Percentiles rank a stretch among this genome's conserved stretches.
Conservation (phyloP, 2,888 invertebrate species). For the Syritta pipiens region DNA sequence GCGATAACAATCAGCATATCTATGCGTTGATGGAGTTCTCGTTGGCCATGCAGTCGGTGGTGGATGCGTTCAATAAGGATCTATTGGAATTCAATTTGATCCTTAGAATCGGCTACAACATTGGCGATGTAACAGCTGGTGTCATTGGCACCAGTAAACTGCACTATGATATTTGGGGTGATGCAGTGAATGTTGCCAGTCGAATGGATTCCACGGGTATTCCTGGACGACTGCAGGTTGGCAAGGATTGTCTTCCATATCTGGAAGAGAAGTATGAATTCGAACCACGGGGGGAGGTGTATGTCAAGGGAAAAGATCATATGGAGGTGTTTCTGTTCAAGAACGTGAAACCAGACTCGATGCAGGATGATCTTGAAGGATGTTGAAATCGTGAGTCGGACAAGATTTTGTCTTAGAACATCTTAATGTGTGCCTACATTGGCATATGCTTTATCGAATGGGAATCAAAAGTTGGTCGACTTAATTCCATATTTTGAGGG, state of each 20-base stretch:
- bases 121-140: conserved; percentile 97
- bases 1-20: conserved; percentile 85
- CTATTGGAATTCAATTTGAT: conserved; percentile 93
- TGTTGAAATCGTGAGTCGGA: no score
- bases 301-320: conserved; percentile 97
- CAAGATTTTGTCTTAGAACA: no score
- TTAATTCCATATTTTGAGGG: no score
- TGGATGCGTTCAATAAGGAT: conserved; percentile 93
- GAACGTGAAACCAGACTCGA: conserved; percentile 68
- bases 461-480: no score
- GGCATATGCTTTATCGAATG: no score
- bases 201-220: conserved; percentile 98
- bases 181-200: conserved; percentile 97
- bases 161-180: conserved; percentile 99
- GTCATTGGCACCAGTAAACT: conserved; percentile 97
- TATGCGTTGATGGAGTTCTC: conserved; percentile 96
- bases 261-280: conserved; percentile 89
- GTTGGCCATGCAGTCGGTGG: conserved; percentile 92
- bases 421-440: no score
- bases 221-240: conserved; percentile 90
- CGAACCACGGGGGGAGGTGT: conserved; percentile 94
- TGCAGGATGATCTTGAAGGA: conserved; percentile 18
- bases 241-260: conserved; percentile 86
- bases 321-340: conserved; percentile 92
- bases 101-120: conserved; percentile 92